Evolutionary conservation across 2,113 vertebrate genomes (phyloP), one percentile per base, ranked within the genome.

Genomic region (Danio rerio): DNA sequence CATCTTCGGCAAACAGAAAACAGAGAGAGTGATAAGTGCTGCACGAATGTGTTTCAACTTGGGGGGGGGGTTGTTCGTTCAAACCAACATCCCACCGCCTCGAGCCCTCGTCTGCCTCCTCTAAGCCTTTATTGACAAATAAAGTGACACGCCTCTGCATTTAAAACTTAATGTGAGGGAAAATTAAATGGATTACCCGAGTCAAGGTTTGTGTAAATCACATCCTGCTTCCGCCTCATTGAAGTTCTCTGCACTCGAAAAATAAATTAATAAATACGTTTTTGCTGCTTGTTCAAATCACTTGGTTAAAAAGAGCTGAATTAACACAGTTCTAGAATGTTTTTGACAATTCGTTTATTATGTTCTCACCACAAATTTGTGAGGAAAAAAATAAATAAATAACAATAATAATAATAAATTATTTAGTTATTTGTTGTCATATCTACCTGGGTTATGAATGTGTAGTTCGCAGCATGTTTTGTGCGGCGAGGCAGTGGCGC

Each of bases 161-260:
- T 92, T 82, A 91, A 88, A 87, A 83, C 82, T 81, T 88, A 86
- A 76, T 85, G 86, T 82, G 62, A 81, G 69, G 71, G 83, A 83
- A 91, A 92, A 91, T 89, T 20, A 90, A 87, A 91, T 84, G 78
- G 86, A 90, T 91, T 89, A 90, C 79, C 31, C 81, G 83, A 88
- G 82, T 76, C 69, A 45, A 70, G 73, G 21, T 73, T 84, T 65
- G 74, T 62, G 6, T 86, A 90, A 87, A 91, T 91, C 88, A 88
- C 68, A 52, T 76, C 72, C 73, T 10, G 68, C 81, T 65, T 86
- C 75, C 80, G 80, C 66, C 84, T 91, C 87, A 91, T 88, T 91
- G 87, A 86, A 86, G 89, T 90, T 78, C 87, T 43, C 31, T 40
- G 31, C 31, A 31, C 31, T 31, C 31, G 31, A 31, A 31, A 31